Base-by-base conservation (phyloP, 1,140 invertebrate species). In the Cherax destructor region DNA sequence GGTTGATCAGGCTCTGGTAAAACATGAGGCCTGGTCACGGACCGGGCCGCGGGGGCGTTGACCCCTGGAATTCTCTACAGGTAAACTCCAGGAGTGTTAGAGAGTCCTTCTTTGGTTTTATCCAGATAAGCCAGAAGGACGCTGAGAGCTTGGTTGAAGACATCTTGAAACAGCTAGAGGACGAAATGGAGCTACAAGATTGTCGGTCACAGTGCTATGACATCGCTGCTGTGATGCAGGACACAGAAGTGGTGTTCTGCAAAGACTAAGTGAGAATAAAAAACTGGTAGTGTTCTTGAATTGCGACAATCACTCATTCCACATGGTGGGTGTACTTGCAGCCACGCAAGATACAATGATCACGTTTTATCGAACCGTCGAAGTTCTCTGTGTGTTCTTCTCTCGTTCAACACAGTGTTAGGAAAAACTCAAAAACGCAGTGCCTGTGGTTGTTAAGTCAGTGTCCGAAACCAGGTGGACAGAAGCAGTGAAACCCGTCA, bases 151-250 rank as follows among this genome's bases (percentile, higher is more conserved):
- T 83, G 47, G 52, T 41, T 41, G 2, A 41, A 2, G 30, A 41
- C 30, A 41, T 41, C 30, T 41, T 41, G 30, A 41, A 41, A 1
- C 30, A 41, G 30, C 30, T 41, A 21, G 52, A 83, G n/a, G 80
- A 83, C 1, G 10, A 85, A 30, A 65, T 72, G 83, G 47, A 47
- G 52, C 41, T 85, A 49, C 7, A 85, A 30, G 6, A 85, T 11
- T 85, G 61, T 85, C 65, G 61, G 69, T 85, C 10, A 85, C 59
- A 85, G 61, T 74, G 41, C n/a, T 85, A 81, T 49, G 79, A 52
- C n/a, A 81, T 56, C 18, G 52, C 50, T 81, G 52, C 41, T 41
- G 79, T 81, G n/a, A 69, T 85, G 41, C 83, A 4, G 69, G 83
- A 16, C 61, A 85, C 69, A 85, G 6, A 85, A 56, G 47, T 65